phyloP scores from a whole-genome alignment of 2,113 vertebrate genomes.

The Cyphomyrus plagiostoma region DNA sequence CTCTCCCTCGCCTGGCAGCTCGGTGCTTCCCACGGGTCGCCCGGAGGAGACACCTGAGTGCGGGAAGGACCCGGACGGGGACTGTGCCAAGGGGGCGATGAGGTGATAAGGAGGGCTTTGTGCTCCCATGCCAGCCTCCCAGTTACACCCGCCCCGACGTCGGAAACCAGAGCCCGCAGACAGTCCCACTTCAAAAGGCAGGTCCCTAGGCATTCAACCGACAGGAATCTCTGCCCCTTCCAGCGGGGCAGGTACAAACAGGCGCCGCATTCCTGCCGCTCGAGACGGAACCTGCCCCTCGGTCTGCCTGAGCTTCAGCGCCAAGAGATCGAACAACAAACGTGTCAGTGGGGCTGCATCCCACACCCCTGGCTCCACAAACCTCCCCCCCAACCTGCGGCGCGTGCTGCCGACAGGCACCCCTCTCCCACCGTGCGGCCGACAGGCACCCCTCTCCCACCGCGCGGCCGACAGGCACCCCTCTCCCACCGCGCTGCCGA shows the following conservation, averaged over 20 bases:
- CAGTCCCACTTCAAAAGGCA: slow-evolving; percentile 33
- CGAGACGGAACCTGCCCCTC: slow-evolving; percentile 13
- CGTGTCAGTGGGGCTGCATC: background rate
- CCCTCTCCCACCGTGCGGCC: no score
- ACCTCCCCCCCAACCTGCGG: background rate
- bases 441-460: no score
- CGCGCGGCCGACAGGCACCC: no score
- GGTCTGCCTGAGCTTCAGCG: background rate
- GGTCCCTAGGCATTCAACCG: background rate
- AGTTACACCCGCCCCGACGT: slow-evolving; percentile 15
- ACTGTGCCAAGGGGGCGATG: background rate
- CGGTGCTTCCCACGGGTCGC: background rate
- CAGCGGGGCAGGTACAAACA: background rate
- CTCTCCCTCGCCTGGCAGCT: background rate
- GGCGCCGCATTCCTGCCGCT: background rate
- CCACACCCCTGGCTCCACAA: background rate
- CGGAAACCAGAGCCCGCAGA: slow-evolving; percentile 29
- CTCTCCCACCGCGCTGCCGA: no score
- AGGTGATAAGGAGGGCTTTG: slow-evolving; percentile 15
- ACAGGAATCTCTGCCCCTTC: slow-evolving; percentile 3
- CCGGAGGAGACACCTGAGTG: background rate
- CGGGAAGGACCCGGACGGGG: background rate
- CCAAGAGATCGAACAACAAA: background rate
- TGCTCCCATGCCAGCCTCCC: slow-evolving; percentile 6
- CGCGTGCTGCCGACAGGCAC: no score